phyloP scores from a whole-genome alignment of 2,888 invertebrate genomes.

The Acanthosepion pharaonis region DNA sequence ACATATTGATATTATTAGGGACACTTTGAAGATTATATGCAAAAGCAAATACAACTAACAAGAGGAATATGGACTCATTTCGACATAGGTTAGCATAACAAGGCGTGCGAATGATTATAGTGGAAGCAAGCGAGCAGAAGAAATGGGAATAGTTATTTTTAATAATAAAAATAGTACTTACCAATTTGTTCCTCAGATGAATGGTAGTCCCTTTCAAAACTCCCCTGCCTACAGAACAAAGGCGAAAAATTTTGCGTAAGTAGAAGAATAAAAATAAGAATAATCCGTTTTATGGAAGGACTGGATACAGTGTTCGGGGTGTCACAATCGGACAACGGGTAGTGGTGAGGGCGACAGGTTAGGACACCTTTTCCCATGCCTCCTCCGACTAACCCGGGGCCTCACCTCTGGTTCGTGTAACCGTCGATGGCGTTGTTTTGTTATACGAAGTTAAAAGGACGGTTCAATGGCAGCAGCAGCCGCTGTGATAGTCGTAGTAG shows the following conservation, averaged over 20 bases:
- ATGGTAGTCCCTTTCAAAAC: slow-evolving; percentile 40
- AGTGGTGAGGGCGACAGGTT: slow-evolving; percentile 22
- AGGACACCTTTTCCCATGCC: slow-evolving; percentile 23
- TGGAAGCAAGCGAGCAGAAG: too few species aligned
- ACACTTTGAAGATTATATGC: neutral
- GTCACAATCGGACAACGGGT: neutral
- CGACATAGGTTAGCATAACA: neutral
- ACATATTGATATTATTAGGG: neutral
- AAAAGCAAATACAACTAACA: neutral
- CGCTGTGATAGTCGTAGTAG: slow-evolving; percentile 20
- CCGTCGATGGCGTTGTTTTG: slow-evolving; percentile 8
- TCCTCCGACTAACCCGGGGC: slow-evolving; percentile 33
- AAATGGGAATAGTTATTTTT: neutral
- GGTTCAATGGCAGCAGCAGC: neutral
- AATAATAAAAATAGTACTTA: slow-evolving; percentile 39
- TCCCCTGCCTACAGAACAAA: slow-evolving; percentile 39
- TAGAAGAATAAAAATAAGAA: neutral
- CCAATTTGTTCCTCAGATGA: slow-evolving; percentile 41
- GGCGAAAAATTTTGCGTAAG: neutral
- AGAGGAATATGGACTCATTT: neutral
- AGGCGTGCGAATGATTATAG: neutral
- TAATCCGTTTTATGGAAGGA: slow-evolving; percentile 1
- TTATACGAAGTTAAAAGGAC: slow-evolving; percentile 33
- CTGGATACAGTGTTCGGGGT: neutral
- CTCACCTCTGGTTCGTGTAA: slow-evolving; percentile 22